Base-by-base conservation (phyloP, 2,888 invertebrate species). In the Rambutsinella grinnellia region DNA sequence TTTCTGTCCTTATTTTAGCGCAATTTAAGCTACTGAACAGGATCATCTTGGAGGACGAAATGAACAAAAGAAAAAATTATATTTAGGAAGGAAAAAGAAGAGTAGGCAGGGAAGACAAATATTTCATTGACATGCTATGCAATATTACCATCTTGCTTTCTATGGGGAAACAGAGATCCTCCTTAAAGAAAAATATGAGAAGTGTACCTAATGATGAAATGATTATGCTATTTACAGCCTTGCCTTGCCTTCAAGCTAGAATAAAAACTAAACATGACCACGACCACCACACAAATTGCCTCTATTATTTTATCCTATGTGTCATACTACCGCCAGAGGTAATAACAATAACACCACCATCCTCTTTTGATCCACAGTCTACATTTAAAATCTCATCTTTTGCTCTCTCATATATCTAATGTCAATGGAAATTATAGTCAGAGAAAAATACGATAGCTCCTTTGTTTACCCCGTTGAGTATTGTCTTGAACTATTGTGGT, bases 91-190 rank as follows among this genome's bases (percentile, higher is more conserved):
- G 36, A 65, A 58, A 65, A 72, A 63, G 60, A 65, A 71, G 61
- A 72, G 28, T 51, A 28, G 51, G 61, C 69, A 61, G 44, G 8
- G 57, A 58, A 63, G 72, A 74, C 66, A 74, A 74, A 74, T 74
- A 66, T 72, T 57, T 54, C 49, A 60, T 65, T 72, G 72, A 66
- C 72, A 74, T 74, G 72, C 66, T 66, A 60, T 36, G 13, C 36
- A 36, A 36, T 36, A 36, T 23, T 28, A 17, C 28, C 23, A 44
- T 24, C 10, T 46, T 58, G 58, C 51, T 44, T 27, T 67, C 49
- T 13, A 28, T 46, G 46, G 26, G 28, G 21, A 15, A 23, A 49
- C 28, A 49, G 44, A 24, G 54, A 17, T 36, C 36, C 36, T 36
- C 36, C 13, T 36, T 13, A 36, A 36, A 36, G 36, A 36, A 36